Percentiles rank a stretch among this genome's conserved stretches.
phyloP scores from a whole-genome alignment of 2,113 vertebrate species.

The Mormoops blainvillei region DNA sequence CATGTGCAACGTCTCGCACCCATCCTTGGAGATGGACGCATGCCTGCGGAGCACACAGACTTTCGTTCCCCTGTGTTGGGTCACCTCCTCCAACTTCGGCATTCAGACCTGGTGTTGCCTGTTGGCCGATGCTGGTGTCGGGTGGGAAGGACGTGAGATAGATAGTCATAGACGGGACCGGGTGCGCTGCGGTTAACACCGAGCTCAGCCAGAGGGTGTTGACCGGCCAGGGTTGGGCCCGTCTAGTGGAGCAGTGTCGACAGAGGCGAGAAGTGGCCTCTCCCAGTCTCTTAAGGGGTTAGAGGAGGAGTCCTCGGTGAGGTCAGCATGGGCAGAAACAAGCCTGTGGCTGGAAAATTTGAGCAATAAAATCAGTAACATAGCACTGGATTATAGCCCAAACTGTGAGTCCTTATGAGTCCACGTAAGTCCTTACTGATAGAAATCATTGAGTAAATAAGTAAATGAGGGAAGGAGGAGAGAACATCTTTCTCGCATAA shows the following conservation, averaged over 20 bases:
- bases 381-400: background rate
- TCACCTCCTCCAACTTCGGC: too few relatives aligned
- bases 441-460: background rate
- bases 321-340: background rate
- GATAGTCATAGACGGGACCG: too few relatives aligned
- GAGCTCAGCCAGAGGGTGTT: background rate
- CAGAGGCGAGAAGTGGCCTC: background rate
- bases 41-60: fast-evolving
- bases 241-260: fast-evolving
- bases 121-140: background rate
- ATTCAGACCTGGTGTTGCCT: background rate
- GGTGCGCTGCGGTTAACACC: background rate
- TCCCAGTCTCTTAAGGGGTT: too few relatives aligned
- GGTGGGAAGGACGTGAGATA: background rate
- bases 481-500: background rate
- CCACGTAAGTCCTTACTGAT: too few relatives aligned
- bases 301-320: background rate
- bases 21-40: background rate
- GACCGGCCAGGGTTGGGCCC: background rate
- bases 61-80: fast-evolving
- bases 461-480: background rate
- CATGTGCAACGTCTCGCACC: fast-evolving
- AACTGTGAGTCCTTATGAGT: background rate
- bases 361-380: fast-evolving
- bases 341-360: background rate